phyloP scores from a whole-genome alignment of 2,113 vertebrate species.

The Charina bottae region DNA sequence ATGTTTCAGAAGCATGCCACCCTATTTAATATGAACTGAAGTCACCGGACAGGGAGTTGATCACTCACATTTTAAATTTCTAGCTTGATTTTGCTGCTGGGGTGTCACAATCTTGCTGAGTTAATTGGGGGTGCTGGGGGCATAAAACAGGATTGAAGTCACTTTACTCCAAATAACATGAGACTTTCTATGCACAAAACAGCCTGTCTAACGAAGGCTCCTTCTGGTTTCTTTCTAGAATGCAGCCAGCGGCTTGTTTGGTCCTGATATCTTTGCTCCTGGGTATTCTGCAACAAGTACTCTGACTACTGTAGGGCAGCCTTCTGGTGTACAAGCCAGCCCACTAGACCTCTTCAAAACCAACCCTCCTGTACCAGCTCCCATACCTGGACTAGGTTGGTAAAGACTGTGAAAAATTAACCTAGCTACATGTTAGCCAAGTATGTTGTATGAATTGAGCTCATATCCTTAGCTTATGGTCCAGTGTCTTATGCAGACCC shows the following conservation, averaged over 20 bases:
- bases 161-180: neutral
- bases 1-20: neutral
- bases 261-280: slow-evolving; percentile 78
- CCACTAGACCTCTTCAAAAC: slow-evolving; percentile 79
- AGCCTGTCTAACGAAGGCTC: neutral
- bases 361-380: slow-evolving; percentile 24
- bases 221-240: slow-evolving; percentile 65
- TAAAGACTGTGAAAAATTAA: slow-evolving; percentile 18
- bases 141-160: neutral
- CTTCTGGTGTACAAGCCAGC: slow-evolving; percentile 52
- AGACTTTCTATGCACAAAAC: neutral
- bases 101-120: neutral
- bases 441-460: neutral
- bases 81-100: neutral
- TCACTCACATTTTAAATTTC: neutral
- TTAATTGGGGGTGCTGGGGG: neutral
- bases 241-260: slow-evolving; percentile 79
- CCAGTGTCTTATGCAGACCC: neutral
- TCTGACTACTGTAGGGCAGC: slow-evolving; percentile 50
- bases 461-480: neutral
- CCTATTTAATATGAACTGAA: neutral
- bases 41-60: neutral
- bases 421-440: neutral
- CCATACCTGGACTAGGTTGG: slow-evolving; percentile 70
- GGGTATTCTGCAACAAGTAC: slow-evolving; percentile 45